Conservation (phyloP, 2,113 vertebrate genomes). For the Chelonoidis abingdonii region DNA sequence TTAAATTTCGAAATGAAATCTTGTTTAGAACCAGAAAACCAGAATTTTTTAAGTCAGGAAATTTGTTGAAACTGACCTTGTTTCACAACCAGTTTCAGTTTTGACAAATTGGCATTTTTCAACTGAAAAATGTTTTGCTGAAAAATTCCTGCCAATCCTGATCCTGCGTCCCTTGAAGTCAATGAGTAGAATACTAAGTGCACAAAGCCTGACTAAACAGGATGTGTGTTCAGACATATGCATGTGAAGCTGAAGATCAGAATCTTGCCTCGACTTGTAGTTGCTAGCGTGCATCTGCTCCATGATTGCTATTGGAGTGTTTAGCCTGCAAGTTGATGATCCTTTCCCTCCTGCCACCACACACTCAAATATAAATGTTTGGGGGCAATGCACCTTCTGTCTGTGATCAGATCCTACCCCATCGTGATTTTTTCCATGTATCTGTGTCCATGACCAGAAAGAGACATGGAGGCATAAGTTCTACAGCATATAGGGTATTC, state of each 20-base stretch:
- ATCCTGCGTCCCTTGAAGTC: not conserved
- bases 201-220: not conserved
- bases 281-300: not conserved
- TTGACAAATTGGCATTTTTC: too few species aligned
- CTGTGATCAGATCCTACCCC: fast-evolving
- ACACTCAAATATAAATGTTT: not conserved
- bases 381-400: not conserved
- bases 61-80: too few species aligned
- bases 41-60: too few species aligned
- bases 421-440: fast-evolving
- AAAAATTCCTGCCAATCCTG: too few species aligned
- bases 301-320: fast-evolving
- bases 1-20: not conserved
- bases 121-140: too few species aligned
- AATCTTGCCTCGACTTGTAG: not conserved
- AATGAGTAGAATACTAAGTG: not conserved
- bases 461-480: not conserved
- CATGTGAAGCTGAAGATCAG: fast-evolving
- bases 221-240: not conserved
- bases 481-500: not conserved
- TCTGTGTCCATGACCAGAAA: not conserved
- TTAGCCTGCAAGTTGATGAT: not conserved
- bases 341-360: fast-evolving
- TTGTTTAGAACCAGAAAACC: not conserved
- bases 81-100: too few species aligned